A percentile compares a stretch with the other conserved stretches of the same genome.
phyloP scores from a whole-genome alignment of 2,797 vertebrate species.

The Champsocephalus gunnari region DNA sequence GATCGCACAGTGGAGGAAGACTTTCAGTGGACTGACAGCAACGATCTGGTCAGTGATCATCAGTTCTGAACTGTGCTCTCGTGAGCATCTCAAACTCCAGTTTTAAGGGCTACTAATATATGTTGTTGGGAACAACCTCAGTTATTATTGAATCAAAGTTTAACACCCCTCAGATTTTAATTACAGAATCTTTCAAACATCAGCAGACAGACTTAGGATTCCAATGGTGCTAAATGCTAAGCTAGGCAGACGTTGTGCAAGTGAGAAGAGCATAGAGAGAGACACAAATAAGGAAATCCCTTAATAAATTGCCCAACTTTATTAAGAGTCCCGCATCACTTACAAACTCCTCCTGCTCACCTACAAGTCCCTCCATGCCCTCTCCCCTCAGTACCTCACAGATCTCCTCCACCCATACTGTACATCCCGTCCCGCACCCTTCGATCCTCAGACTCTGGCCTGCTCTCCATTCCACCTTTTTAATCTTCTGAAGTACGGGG shows the following conservation, averaged over 20 bases:
- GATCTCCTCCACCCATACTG: too few relatives aligned
- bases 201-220: background rate
- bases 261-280: background rate
- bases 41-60: conserved; percentile 86
- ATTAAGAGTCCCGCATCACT: too few relatives aligned
- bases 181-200: background rate
- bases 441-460: too few relatives aligned
- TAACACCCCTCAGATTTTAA: background rate
- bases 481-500: too few relatives aligned
- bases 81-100: background rate
- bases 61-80: background rate
- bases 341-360: too few relatives aligned
- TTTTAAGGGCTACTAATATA: background rate
- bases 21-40: conserved; percentile 96
- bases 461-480: too few relatives aligned
- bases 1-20: conserved; percentile 96
- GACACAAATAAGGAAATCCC: conserved; percentile 8
- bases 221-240: background rate
- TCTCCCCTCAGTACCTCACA: too few relatives aligned
- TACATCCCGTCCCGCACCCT: too few relatives aligned
- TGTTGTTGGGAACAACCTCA: background rate
- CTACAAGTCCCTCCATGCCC: too few relatives aligned
- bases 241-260: background rate
- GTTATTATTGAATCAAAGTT: background rate
- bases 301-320: background rate